These are phyloP conservation scores for Vicugna pacos DNA, from an alignment of 2,113 vertebrate genomes.

Conservation along the genomic window DNA sequence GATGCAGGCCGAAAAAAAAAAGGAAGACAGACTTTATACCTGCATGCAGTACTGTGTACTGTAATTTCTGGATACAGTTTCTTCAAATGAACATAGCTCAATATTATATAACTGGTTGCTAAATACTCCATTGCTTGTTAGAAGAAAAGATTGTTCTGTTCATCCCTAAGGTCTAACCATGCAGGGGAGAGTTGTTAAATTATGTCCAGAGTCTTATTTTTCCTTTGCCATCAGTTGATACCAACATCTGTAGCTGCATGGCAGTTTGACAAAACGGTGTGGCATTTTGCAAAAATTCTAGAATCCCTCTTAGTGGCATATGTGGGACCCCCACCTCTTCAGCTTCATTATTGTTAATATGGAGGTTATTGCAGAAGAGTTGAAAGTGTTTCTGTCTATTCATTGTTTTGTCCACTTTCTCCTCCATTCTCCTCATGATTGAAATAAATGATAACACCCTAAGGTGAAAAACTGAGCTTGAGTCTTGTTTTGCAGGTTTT, in stretches of 20 bases:
- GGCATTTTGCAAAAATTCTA: neutral
- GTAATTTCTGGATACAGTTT: neutral
- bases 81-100: neutral
- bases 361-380: neutral
- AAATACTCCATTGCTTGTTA: neutral
- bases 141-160: neutral
- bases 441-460: neutral
- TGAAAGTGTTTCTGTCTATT: neutral
- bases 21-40: neutral
- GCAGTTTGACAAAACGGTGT: neutral
- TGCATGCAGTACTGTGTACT: neutral
- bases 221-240: neutral
- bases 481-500: neutral
- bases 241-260: neutral
- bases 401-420: neutral
- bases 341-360: neutral
- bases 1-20: neutral
- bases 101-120: neutral
- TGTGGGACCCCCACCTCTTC: neutral
- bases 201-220: neutral
- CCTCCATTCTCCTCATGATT: neutral
- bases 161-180: neutral
- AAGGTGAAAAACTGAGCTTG: neutral
- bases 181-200: neutral
- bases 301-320: neutral